Evolutionary conservation across 2,797 vertebrate species (phyloP), one percentile per base, ranked within the genome.

Genomic region (Sciurus vulgaris): DNA sequence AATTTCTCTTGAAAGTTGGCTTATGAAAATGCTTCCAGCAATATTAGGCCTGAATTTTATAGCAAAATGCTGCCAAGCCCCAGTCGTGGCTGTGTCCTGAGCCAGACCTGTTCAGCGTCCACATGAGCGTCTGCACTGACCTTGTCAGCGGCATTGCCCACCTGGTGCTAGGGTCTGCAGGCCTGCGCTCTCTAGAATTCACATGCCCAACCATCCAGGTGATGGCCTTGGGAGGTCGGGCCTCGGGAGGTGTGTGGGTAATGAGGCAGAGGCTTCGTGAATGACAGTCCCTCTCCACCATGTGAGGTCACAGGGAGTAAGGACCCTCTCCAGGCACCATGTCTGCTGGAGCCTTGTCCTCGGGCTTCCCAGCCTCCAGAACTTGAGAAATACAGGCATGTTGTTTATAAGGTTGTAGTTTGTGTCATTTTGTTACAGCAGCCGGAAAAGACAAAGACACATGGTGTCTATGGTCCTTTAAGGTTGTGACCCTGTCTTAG

Each of bases 21-120:
- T 89, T 47, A 47, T 76, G 49, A 90, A 86, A 89, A 92, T 85
- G n/a, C 30, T 69, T 94, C 49, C 41, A 81, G 38, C 6, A 94
- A 14, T 22, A 26, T 51, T 5, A 35, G 28, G 47, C 4, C 47
- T 33, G 47, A 30, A 59, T 67, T 89, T 79, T 79, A 74, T 2
- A 78, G 79, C 65, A 85, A 88, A 82, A 41, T 2, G 24, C 38
- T 59, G 28, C 17, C 35, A 14, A 63, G 10, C 20, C 73, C 30
- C 56, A 8, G 24, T 4, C 56, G 35, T 72, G n/a, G 24, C 44
- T 30, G 5, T 14, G 10, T 26, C 9, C 56, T 47, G 20, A 38
- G 30, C 82, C 30, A 30, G 49, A 17, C 20, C 4, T 3, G 2
- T 20, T 83, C n/a, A 56, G 54, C 10, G 30, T 30, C 63, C 63